These are phyloP conservation scores for Hycleus phaleratus DNA, from an alignment of 1,140 invertebrate genomes.

Conservation along the genomic window DNA sequence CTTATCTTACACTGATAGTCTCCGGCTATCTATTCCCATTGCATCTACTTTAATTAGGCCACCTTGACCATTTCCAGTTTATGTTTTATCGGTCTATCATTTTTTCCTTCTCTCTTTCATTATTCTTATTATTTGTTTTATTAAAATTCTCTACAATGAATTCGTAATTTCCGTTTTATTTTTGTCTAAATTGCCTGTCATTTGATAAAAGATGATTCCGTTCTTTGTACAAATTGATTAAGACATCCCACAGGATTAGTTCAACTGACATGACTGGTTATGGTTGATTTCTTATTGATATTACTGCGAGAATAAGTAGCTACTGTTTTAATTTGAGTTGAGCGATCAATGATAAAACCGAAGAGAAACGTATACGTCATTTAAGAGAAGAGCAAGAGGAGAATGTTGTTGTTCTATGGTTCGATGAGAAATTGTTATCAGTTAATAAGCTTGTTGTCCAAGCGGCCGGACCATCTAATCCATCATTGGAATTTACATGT, in stretches of 20 bases:
- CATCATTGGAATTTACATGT: too few relatives aligned
- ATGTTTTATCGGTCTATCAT: not conserved
- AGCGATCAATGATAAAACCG: constrained; percentile 6
- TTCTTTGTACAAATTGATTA: constrained; percentile 15
- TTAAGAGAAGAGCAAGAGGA: too few relatives aligned
- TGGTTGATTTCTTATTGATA: constrained; percentile 12
- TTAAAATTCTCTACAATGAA: too few relatives aligned
- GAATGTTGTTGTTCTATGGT: too few relatives aligned
- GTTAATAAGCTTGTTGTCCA: too few relatives aligned
- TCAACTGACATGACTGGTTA: constrained; percentile 11
- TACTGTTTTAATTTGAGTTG: constrained; percentile 14
- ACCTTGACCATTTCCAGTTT: constrained; percentile 14
- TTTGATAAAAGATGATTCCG: constrained; percentile 14
- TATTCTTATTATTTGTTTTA: too few relatives aligned
- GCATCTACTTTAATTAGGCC: constrained; percentile 19
- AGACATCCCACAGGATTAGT: constrained; percentile 13
- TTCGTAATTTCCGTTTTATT: too few relatives aligned
- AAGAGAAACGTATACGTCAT: too few relatives aligned
- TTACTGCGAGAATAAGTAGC: constrained; percentile 10
- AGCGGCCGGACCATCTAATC: too few relatives aligned
- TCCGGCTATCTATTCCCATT: constrained; percentile 7
- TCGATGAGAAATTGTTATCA: too few relatives aligned
- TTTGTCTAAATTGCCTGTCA: constrained; percentile 12
- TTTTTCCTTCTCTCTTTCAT: too few relatives aligned
- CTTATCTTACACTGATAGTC: not conserved